These are phyloP conservation scores for Fulmarus glacialis DNA, from an alignment of 2,113 vertebrate genomes.

Conservation along the genomic window DNA sequence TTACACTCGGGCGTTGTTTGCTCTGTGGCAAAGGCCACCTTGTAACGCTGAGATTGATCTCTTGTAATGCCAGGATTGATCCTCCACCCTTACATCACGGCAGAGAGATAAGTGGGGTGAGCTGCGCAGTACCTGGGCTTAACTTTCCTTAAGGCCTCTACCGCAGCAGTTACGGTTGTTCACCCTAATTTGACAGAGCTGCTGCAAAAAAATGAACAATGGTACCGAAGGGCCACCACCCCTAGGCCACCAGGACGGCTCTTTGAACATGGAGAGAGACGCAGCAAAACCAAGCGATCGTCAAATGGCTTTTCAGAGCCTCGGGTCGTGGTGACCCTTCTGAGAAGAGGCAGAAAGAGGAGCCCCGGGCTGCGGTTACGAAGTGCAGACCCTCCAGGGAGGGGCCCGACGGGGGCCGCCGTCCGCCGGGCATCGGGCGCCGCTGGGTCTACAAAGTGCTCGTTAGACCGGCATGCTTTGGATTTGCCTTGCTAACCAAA, in stretches of 20 bases:
- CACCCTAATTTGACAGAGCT: neutral
- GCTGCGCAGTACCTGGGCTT: neutral
- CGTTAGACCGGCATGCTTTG: too few species aligned
- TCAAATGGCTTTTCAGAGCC: neutral
- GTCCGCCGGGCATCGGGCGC: neutral
- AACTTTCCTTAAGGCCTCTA: neutral
- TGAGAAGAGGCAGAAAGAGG: neutral
- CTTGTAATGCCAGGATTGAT: neutral
- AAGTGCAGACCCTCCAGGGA: too few species aligned
- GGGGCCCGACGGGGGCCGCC: accelerated
- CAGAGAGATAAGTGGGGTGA: neutral
- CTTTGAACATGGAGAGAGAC: neutral
- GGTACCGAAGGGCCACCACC: neutral
- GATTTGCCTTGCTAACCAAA: neutral
- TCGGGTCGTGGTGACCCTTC: neutral
- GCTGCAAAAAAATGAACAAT: neutral
- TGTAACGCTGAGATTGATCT: neutral
- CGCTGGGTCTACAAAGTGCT: neutral
- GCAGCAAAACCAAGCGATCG: neutral
- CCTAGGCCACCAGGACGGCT: neutral
- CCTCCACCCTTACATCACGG: neutral
- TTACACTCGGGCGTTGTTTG: neutral
- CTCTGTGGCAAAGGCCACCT: neutral
- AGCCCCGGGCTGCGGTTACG: neutral
- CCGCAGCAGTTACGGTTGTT: neutral